These are phyloP conservation scores for Octodonta nipae DNA, from an alignment of 2,888 invertebrate species.

Conservation along the genomic window DNA sequence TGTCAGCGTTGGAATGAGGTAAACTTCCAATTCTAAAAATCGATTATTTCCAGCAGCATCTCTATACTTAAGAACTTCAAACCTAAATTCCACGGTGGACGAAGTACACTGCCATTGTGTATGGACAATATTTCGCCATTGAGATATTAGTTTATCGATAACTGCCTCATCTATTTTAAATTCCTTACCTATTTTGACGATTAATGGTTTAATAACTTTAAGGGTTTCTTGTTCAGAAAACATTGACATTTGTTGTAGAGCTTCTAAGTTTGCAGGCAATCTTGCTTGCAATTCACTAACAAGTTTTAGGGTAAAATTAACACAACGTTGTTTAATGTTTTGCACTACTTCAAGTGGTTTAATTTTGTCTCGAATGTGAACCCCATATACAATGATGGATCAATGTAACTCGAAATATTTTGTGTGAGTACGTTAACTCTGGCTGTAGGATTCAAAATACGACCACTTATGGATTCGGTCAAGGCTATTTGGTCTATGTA, in stretches of 20 bases:
- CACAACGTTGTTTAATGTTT: background rate
- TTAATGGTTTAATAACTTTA: background rate
- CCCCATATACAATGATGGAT: conserved; percentile 1
- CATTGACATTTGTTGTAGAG: conserved; percentile 1
- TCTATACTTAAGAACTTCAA: background rate
- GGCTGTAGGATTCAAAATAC: background rate
- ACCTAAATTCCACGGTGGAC: background rate
- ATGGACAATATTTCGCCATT: background rate
- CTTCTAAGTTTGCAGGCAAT: background rate
- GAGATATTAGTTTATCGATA: background rate
- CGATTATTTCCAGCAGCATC: background rate
- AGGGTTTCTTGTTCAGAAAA: background rate
- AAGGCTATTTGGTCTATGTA: no score
- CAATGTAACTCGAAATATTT: background rate
- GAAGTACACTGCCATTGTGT: background rate
- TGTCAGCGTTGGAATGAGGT: conserved; percentile 3
- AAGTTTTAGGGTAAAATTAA: background rate
- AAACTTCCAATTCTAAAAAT: background rate
- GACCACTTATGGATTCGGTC: no score
- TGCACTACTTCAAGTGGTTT: background rate
- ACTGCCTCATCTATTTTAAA: background rate
- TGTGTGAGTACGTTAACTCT: background rate
- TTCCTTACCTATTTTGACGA: background rate
- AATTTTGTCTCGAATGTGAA: conserved; percentile 2
- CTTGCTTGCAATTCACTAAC: background rate